Evolutionary conservation across 1,140 invertebrate species (phyloP).

Genomic region (Drosophila bipectinata): DNA sequence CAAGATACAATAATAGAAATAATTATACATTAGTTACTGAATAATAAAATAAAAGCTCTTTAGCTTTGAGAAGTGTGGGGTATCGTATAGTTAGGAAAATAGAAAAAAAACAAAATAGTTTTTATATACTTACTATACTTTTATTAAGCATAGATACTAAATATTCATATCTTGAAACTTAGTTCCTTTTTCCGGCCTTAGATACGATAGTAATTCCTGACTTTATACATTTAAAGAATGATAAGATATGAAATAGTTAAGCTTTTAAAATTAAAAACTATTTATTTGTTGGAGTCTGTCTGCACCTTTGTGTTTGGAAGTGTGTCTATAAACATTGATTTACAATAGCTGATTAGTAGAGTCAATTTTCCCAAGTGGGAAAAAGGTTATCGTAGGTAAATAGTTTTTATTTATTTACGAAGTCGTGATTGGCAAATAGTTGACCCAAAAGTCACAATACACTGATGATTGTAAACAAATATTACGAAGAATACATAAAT

Average conservation of each 20-base stretch:
- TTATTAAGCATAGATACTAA: no score
- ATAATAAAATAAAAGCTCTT: no score
- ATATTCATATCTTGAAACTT: no score
- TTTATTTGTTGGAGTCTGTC: neutral
- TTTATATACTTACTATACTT: no score
- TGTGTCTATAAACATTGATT: neutral
- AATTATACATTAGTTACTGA: no score
- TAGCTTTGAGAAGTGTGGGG: neutral
- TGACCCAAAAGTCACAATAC: neutral
- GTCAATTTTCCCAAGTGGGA: neutral
- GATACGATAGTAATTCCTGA: no score
- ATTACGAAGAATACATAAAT: neutral
- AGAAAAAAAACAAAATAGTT: no score
- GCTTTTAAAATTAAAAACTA: neutral
- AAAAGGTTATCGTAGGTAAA: neutral
- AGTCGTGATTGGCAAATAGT: slow-evolving; percentile 5
- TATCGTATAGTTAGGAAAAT: neutral
- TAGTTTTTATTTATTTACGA: neutral
- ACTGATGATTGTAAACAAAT: neutral
- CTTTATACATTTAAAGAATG: no score
- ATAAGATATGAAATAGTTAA: no score
- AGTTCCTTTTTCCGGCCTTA: no score
- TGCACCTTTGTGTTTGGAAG: neutral
- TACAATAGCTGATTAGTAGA: neutral
- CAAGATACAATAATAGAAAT: no score